Evolutionary conservation across 2,113 vertebrate species (phyloP), one percentile per base, ranked within the genome.

Genomic region (Scophthalmus maximus): DNA sequence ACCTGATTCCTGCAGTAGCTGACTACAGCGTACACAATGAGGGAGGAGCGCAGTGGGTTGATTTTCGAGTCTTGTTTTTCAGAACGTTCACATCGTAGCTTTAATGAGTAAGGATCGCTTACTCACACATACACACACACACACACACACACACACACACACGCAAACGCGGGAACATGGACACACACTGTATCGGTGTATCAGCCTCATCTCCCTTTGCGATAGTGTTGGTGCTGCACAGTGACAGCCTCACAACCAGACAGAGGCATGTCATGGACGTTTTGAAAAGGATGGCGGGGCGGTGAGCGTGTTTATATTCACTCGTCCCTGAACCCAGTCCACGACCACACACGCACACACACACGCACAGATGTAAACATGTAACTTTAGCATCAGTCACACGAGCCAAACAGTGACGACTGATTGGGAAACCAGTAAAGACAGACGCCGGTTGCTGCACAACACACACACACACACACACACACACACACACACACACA

Each of bases 351-450:
- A 5, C 3, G 38, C 27, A 38, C 38, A 51, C 63, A 60, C n/a
- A n/a, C n/a, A n/a, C 63, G 27, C 52, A 40, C 3, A 60, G 5
- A 60, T 3, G 5, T 32, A 44, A 52, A 59, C 53, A 38, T 30
- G 62, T 52, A 27, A 60, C 46, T 60, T 75, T 22, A 67, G 63
- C 6, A 25, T 42, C 61, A 18, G 44, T 30, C 15, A 5, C 25
- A 26, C 18, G 20, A 73, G 49, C 34, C 60, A 71, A 62, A 72
- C 6, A 17, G 18, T 52, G 49, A 47, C 36, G 38, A 20, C 17
- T 44, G 36, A n/a, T 59, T 36, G 11, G 29, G 32, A 46, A 32
- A 62, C 11, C 63, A 22, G 34, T 23, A 29, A 20, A 49, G 17
- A 62, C 2, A 17, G 36, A 59, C 34, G 68, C 22, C 38, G 52